These are phyloP conservation scores for Keiferia lycopersicella DNA, from an alignment of 2,888 invertebrate genomes.

Conservation along the genomic window DNA sequence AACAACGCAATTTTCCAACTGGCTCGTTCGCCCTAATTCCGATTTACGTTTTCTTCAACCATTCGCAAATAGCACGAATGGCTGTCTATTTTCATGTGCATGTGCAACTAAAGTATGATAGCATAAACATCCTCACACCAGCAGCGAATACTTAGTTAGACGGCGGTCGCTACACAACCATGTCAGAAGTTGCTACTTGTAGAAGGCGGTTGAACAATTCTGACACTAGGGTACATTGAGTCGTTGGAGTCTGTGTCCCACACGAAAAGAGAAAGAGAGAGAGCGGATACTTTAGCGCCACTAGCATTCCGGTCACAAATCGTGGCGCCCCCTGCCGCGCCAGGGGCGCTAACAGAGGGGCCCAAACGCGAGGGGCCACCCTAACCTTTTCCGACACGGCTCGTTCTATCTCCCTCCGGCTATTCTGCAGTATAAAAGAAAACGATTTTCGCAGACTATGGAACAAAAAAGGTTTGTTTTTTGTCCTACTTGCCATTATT, in stretches of 20 bases:
- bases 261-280: no score
- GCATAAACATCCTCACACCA: background rate
- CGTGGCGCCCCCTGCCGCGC: constrained; percentile 5
- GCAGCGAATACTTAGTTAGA: background rate
- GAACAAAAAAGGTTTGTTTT: constrained; percentile 21
- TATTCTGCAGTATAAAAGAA: constrained; percentile 6
- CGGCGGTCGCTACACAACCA: no score
- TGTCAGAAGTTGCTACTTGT: no score
- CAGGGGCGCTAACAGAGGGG: background rate
- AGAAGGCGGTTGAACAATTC: no score
- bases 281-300: constrained; percentile 1
- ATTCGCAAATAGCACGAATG: no score
- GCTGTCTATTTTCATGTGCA: no score
- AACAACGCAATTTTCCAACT: no score
- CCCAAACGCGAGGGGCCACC: constrained; percentile 28
- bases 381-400: constrained; percentile 53
- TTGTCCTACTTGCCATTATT: background rate
- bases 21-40: no score
- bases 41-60: no score
- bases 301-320: constrained; percentile 28
- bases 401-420: constrained; percentile 31
- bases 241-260: no score
- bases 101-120: background rate
- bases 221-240: no score
- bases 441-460: constrained; percentile 9